A percentile compares a stretch with the other conserved stretches of the same genome.
These are phyloP conservation scores for Caenorhabditis doughertyi DNA, from an alignment of 2,888 invertebrate species.

Conservation along the genomic window DNA sequence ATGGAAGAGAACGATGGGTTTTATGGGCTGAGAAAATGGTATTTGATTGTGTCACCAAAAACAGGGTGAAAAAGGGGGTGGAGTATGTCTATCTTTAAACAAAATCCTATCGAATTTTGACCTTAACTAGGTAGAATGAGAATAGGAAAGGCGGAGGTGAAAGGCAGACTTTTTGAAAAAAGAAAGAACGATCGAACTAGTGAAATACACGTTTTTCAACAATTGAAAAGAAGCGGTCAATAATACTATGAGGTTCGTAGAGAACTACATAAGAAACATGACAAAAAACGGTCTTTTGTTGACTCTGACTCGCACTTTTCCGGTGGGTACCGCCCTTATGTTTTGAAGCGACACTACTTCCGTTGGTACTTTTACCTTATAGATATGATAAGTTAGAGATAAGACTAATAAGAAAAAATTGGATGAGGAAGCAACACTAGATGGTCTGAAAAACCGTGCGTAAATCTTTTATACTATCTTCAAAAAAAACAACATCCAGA, in stretches of 20 bases:
- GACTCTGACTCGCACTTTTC: conserved; percentile 42
- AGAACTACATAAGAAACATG: conserved; percentile 9
- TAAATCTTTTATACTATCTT: too few relatives aligned
- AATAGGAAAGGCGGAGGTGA: background rate
- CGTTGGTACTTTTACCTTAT: background rate
- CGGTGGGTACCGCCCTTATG: background rate
- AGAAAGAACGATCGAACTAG: conserved; percentile 32
- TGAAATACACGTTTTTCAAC: conserved; percentile 9
- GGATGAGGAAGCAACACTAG: background rate
- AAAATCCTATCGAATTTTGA: conserved; percentile 21
- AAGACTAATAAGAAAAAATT: background rate
- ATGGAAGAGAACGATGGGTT: conserved; percentile 28
- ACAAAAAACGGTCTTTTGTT: conserved; percentile 19
- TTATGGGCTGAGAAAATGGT: conserved; percentile 59
- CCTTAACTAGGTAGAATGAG: background rate
- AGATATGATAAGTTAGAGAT: background rate
- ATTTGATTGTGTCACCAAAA: conserved; percentile 48
- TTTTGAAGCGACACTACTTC: background rate
- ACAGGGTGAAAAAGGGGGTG: conserved; percentile 24
- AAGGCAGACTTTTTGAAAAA: conserved; percentile 5
- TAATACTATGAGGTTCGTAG: conserved; percentile 22
- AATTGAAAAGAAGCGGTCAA: conserved; percentile 35
- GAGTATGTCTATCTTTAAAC: conserved; percentile 6
- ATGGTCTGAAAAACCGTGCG: too few relatives aligned
- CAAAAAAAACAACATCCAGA: background rate